Evolutionary conservation across 2,888 invertebrate genomes (phyloP).

Genomic region (Nephrotoma appendiculata): DNA sequence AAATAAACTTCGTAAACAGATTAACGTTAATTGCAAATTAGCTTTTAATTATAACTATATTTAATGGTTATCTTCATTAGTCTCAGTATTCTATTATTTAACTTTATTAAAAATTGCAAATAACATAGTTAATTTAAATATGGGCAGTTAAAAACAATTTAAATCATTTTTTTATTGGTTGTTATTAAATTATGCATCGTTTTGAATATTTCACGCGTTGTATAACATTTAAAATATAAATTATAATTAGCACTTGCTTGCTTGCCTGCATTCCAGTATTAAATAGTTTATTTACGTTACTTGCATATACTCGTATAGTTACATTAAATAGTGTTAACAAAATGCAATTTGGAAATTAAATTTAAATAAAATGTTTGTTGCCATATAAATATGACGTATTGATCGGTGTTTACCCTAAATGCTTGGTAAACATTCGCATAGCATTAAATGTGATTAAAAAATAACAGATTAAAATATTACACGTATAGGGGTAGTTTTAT

Average conservation of each 20-base stretch:
- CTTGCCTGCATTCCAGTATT: not conserved
- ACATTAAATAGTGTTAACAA: not conserved
- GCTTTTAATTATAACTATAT: not conserved
- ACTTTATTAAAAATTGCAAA: not conserved
- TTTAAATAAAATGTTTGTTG: not conserved
- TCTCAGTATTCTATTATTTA: not conserved
- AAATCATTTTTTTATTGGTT: not conserved
- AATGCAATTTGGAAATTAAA: not conserved
- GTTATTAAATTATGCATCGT: not conserved
- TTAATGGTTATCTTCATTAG: not conserved
- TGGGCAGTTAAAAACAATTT: not conserved
- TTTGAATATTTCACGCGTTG: not conserved
- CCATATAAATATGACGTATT: no score
- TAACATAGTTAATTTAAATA: not conserved
- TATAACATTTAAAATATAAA: not conserved
- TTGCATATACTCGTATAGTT: not conserved
- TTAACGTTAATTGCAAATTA: not conserved
- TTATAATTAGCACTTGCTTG: not conserved
- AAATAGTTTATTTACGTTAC: not conserved
- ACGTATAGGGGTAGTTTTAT: not conserved
- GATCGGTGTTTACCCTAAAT: not conserved
- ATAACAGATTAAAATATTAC: not conserved
- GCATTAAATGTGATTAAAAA: not conserved
- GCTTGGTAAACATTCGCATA: not conserved
- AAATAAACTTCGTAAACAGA: not conserved